Evolutionary conservation across 1,140 invertebrate species (phyloP), one percentile per base, ranked within the genome.

Genomic region (Drosophila littoralis): DNA sequence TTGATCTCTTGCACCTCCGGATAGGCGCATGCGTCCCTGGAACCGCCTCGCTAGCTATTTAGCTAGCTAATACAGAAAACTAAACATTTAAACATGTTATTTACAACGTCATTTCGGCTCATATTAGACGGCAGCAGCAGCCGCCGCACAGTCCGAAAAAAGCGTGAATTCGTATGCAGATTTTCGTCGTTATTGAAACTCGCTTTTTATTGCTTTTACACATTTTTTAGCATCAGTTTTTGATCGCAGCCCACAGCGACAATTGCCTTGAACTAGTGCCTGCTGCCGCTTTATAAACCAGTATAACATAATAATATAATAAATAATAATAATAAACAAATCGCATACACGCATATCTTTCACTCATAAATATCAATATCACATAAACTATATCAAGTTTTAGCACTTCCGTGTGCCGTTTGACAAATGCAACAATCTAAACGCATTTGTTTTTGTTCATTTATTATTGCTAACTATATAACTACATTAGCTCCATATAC

Each of bases 181-280:
- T 61, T 61, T 55, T 68, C 40, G 54, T 42, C 65, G 48, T 46
- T 74, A 69, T 68, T 61, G 36, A 74, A 61, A 74, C 57, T 63
- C 7, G 70, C 72, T 52, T 42, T 43, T 65, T 76, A 66, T 79
- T 66, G 66, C 50, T 69, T 63, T 75, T 58, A 60, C 45, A 69
- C 68, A 66, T 48, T 69, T 64, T 72, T 78, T 70, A 66, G 71
- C 67, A 75, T 83, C 64, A 61, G 80, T 59, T 51, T 71, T 69
- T 52, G 38, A 17, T 64, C 45, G 67, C 38, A 22, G 65, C 46
- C 36, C 12, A 22, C 22, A 22, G 10, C n/a, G 42, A 35, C 68
- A 64, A 45, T 80, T 59, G 59, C 83, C 83, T 89, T 89, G 83
- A 86, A 89, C 83, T 83, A 86, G 64, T 74, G 71, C 71, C 22